Base-by-base conservation (phyloP, 2,797 vertebrate species). In the Coregonus sp. region DNA sequence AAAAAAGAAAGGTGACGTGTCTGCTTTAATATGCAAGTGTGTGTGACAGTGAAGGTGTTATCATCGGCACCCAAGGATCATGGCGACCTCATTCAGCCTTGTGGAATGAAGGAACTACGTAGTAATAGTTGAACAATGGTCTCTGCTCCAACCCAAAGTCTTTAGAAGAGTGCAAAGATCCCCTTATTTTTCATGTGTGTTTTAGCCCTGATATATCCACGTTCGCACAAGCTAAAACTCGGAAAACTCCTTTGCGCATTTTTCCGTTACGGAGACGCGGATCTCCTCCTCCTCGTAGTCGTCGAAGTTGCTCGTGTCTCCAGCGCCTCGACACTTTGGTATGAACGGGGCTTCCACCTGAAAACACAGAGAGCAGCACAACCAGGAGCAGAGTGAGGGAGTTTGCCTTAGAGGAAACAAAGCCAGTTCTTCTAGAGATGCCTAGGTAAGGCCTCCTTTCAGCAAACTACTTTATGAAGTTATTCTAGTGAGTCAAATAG, bases 271-370 rank as follows among this genome's bases (percentile, higher is more conserved):
- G 87, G 98, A 99, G 85, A 99, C 97, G 37, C 97, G 97, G 91
- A 99, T 97, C 89, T 98, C 97, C 92, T 99, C 98, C 86, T 99
- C 98, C 86, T 99, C 98, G 77, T 99, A 99, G 93, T 99, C 98
- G 69, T 99, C 98, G 4, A 99, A 99, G 94, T 99, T 99, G 96
- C 98, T 99, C 83, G 98, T 99, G 93, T 99, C 98, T 76, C 98
- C 98, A 16, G 98, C 96, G 82, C 98, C 98, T 97, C 96, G 95
- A 94, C 97, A 99, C 95, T 99, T 99, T 95, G 98, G 98, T 96
- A 99, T 98, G 96, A 99, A 99, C 0, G 97, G 98, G 88, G 97
- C 97, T 93, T 99, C 98, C 89, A 99, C 98, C 98, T 99, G 83
- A 51, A 82, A 25, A 73, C 9, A 47, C 11, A 59, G 50, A 52